A percentile compares a stretch with the other conserved stretches of the same genome.
These are phyloP conservation scores for Magallana nippona DNA, from an alignment of 2,888 invertebrate species.

Conservation along the genomic window DNA sequence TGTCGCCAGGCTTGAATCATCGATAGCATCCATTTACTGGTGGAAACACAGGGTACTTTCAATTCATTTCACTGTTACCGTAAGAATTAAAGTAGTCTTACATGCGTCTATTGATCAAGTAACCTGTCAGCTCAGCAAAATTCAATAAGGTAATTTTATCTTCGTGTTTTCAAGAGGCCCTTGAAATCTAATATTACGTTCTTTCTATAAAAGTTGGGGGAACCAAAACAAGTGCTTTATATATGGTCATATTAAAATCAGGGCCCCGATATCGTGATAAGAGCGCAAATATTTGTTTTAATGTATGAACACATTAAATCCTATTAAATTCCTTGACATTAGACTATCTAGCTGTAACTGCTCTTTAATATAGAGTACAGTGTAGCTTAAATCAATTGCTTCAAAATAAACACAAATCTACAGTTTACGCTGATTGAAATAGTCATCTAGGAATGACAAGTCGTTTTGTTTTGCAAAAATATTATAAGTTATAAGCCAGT, in stretches of 20 bases:
- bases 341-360: background rate
- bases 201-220: background rate
- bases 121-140: too few species aligned
- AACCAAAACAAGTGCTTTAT: background rate
- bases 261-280: background rate
- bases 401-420: background rate
- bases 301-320: slow-evolving; percentile 18
- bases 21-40: background rate
- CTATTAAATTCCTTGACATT: background rate
- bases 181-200: too few species aligned
- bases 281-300: slow-evolving; percentile 6
- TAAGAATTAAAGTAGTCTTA: too few species aligned
- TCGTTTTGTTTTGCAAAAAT: background rate
- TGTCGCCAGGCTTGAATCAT: background rate
- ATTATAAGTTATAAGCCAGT: background rate
- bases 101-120: too few species aligned
- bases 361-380: background rate
- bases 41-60: too few species aligned
- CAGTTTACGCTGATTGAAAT: too few species aligned
- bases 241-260: background rate
- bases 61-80: too few species aligned
- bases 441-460: background rate
- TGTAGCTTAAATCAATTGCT: background rate
- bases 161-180: too few species aligned
- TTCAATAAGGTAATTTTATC: too few species aligned